Base-by-base conservation (phyloP, 2,797 vertebrate genomes). In the Spatula versicolor region DNA sequence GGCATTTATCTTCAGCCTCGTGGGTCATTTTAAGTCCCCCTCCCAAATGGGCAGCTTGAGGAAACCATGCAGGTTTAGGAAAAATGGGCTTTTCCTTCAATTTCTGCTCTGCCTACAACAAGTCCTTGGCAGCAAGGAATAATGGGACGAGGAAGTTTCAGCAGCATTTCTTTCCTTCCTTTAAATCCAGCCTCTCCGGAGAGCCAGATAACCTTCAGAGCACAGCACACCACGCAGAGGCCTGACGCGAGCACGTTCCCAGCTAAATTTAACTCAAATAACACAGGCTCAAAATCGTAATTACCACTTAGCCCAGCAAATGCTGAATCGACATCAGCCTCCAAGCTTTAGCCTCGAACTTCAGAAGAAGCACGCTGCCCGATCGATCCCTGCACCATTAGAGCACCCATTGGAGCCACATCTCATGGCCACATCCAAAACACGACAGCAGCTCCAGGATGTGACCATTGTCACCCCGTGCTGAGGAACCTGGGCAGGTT, bases 1-100 rank as follows among this genome's bases (percentile, higher is more conserved):
- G 69, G 68, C 92, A 94, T 96, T 96, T 90, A 95, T 94, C 54
- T 87, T 86, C 2, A 17, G 11, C 79, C 74, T 72, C 56, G 86
- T 88, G 84, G 0, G 39, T 4, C 0, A 0, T 3, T 12, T 68
- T 13, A 0, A 80, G 25, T 1, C 4, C 21, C 55, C 33, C 21
- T 55, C 33, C 31, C 4, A 33, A 84, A 56, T 1, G 50, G 62
- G 8, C 11, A 0, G 69, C 63, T 25, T 4, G 71, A 86, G 80
- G 37, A 58, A 50, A 26, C 9, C 1, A 33, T 2, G 43, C 15
- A 5, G 18, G 8, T 88, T 83, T 50, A 28, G 50, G 31, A n/a
- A 13, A 41, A 35, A 4, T 2, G 60, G 26, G 41, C 60, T 41
- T 63, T 7, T 30, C 19, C 41, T 1, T 52, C 25, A 28, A 4